Evolutionary conservation across 1,140 invertebrate species (phyloP), one percentile per base, ranked within the genome.

Genomic region (Bombus sylvicola): DNA sequence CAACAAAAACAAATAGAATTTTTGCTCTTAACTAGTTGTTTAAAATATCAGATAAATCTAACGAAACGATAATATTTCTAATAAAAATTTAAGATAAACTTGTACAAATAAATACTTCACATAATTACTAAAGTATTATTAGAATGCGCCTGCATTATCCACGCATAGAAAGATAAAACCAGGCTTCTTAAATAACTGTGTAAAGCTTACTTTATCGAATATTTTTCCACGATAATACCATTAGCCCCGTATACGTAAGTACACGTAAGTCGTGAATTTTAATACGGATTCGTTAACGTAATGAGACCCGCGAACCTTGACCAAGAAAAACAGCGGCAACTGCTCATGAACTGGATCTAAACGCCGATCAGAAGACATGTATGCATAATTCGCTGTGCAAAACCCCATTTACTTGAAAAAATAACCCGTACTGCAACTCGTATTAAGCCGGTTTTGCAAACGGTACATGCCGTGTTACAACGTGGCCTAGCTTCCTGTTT

Each of bases 281-380:
- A 84, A 62, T 53, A 31, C 18, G 18, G 18, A 69, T 37, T 77
- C 34, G 66, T 74, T 53, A 59, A 53, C 18, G 59, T 59, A 53
- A 72, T 31, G 37, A 68, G 59, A 73, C 53, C 77, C 28, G 47
- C 43, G 74, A 47, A 88, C 83, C 87, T 88, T 82, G 88, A 89
- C 83, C 83, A 59, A 77, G 72, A 80, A 86, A 81, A 53, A 74
- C 62, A 62, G 37, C 12, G 73, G n/a, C 31, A 81, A 80, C 31
- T 68, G 10, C 18, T 18, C n/a, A 77, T 72, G 78, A 89, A 85
- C 88, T 85, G 87, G 79, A 89, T 89, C 73, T 87, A 71, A 69
- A 73, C 47, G 39, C n/a, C 57, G 74, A 72, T 39, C 64, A n/a
- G 31, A 9, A 53, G 34, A 69, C 71, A 31, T 41, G 57, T 59